Evolutionary conservation across 2,888 invertebrate species (phyloP), one percentile per base, ranked within the genome.

Genomic region (Lasioglossum malachurum): DNA sequence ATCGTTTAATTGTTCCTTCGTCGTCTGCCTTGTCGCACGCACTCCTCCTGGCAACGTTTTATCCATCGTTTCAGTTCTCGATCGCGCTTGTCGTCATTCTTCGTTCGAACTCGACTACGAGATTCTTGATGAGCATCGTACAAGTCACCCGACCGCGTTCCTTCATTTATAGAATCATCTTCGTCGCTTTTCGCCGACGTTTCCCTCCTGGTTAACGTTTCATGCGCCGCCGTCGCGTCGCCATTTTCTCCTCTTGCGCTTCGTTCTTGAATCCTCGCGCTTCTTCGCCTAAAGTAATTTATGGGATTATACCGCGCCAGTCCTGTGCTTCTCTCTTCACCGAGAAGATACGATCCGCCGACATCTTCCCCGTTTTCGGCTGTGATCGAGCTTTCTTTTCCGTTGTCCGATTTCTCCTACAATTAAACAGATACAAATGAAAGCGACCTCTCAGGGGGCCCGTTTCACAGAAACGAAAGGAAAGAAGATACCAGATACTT

Each of bases 41-140:
- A 92, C 60, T 92, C 89, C n/a, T 80, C 69, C 14, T 87, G 87
- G 44, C 92, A 93, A 27, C 80, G 89, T 19, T 86, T 75, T 0
- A 93, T 88, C 93, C 93, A 93, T 8, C 83, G 85, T 75, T 87
- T 89, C 8, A 93, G 60, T 27, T 93, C 93, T 23, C 41, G 80
- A 3, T 89, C 82, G 4, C 79, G 83, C 19, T 73, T 80, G n/a
- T 78, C 71, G 0, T 73, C 74, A 44, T 41, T 64, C 1, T 5
- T 16, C 12, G 46, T 3, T 0, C 4, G 23, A 0, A 27, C n/a
- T 12, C 23, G 27, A 0, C 0, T 14, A n/a, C 23, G 35, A 23
- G 64, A 12, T 64, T 73, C 64, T 19, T 67, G 31, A 38, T 46
- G 75, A 60, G 41, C 71, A 16, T 85, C 78, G 0, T 78, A 35